phyloP scores from a whole-genome alignment of 2,113 vertebrate genomes.

The Eubucco bourcierii region DNA sequence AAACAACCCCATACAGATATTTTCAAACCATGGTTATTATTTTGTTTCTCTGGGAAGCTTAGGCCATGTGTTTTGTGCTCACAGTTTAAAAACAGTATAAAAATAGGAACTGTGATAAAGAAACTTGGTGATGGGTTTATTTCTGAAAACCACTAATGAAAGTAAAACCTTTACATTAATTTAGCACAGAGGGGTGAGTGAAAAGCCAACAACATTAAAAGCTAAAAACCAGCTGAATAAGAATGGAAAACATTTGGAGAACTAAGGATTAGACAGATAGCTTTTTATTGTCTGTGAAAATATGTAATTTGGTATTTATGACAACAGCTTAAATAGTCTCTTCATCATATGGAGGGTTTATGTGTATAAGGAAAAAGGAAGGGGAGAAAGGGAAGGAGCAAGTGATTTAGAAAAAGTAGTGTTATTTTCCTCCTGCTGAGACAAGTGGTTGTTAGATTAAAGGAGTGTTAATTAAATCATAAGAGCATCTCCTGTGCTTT shows the following conservation, averaged over 20 bases:
- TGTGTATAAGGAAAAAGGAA: background rate
- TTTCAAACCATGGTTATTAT: background rate
- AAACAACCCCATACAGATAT: background rate
- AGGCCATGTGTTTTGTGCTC: background rate
- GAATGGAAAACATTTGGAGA: constrained; percentile 30
- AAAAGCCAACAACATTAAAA: background rate
- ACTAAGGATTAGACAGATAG: constrained; percentile 45
- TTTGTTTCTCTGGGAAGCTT: background rate
- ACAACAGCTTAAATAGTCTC: constrained; percentile 25
- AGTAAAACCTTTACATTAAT: constrained; percentile 21
- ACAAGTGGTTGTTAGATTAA: constrained; percentile 44
- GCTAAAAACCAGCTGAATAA: constrained; percentile 3
- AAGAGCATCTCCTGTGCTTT: background rate
- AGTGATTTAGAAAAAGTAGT: background rate
- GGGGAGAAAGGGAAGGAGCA: background rate
- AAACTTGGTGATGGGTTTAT: background rate
- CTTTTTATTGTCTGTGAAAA: constrained; percentile 41
- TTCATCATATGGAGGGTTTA: constrained; percentile 51
- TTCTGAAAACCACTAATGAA: background rate
- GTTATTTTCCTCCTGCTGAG: background rate
- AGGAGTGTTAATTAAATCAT: background rate
- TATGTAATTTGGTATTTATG: constrained; percentile 64
- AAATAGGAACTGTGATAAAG: background rate
- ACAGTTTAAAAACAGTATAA: background rate
- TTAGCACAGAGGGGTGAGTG: background rate